Base-by-base conservation (phyloP, 2,797 vertebrate species). In the Poeciliopsis infans region DNA sequence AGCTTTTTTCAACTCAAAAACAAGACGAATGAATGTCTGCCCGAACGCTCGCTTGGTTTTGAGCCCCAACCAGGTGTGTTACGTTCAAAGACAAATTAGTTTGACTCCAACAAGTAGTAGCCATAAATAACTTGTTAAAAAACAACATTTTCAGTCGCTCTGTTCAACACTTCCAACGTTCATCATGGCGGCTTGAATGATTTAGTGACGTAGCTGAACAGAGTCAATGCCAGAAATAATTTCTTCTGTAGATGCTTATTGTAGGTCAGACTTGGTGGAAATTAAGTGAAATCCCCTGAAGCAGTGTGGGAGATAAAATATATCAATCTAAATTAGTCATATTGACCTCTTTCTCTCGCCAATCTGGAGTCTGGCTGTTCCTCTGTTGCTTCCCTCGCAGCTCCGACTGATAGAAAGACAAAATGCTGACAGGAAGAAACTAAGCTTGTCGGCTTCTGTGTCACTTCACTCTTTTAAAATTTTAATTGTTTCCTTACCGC, bases 401-500 rank as follows among this genome's bases (percentile, higher is more conserved):
- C 85, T 90, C 91, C 90, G 87, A 90, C 91, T 85, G 82, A 89
- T 6, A 88, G 89, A 85, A 80, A 85, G 81, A 78, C 89, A 92
- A 94, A 94, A 77, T 95, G 96, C 96, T 97, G 96, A 96, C 89
- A 88, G 95, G 81, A 78, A 85, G 91, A 95, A 92, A 95, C 93
- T 92, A 94, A 95, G 95, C 96, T 96, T 95, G 95, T 96, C 96
- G 96, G 95, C 96, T 96, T 97, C 95, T 96, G 91, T 96, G 94
- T 97, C 96, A 95, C 94, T 95, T 95, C 88, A 92, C 94, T 89
- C 93, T 93, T 95, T 95, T 97, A 95, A 95, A 97, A 97, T 95
- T 97, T 97, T 97, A 95, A 97, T 97, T 89, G 91, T 96, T 97
- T 97, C 96, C 96, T 97, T 86, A 79, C 94, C 91, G 91, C 96